These are phyloP conservation scores for Meriones psammophilus DNA, from an alignment of 2,797 vertebrate genomes.

Conservation along the genomic window DNA sequence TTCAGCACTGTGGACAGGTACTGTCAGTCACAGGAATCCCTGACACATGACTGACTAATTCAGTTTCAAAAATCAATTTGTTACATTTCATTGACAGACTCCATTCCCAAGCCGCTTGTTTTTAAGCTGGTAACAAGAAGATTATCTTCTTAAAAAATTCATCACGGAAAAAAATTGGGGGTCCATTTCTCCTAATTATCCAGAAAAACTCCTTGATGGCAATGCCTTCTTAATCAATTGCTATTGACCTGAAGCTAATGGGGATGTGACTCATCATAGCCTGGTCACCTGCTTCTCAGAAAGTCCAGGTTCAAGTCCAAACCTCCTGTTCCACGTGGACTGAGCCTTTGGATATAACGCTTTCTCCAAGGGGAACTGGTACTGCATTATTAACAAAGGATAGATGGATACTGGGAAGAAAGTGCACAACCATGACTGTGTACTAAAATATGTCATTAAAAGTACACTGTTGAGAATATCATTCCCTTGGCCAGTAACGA, in stretches of 20 bases:
- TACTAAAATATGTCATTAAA: background rate
- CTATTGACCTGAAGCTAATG: background rate
- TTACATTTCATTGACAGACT: background rate
- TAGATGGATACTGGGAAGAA: background rate
- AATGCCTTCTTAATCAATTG: constrained; percentile 7
- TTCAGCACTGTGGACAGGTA: background rate
- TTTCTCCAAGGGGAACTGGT: background rate
- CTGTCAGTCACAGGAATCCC: background rate
- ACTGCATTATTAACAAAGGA: background rate
- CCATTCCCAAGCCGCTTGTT: background rate
- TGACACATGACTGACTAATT: background rate
- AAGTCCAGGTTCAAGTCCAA: background rate
- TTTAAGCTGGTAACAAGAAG: background rate
- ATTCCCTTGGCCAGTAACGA: background rate
- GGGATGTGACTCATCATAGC: background rate
- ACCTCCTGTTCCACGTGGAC: background rate
- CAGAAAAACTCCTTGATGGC: background rate
- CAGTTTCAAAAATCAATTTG: background rate
- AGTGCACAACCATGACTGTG: background rate
- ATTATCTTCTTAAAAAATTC: background rate
- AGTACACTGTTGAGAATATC: background rate
- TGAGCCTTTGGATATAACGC: background rate
- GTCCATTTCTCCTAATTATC: background rate
- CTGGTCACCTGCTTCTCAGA: background rate
- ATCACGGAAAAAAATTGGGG: background rate